Evolutionary conservation across 2,797 vertebrate species (phyloP).

Genomic region (Dipus sagitta): DNA sequence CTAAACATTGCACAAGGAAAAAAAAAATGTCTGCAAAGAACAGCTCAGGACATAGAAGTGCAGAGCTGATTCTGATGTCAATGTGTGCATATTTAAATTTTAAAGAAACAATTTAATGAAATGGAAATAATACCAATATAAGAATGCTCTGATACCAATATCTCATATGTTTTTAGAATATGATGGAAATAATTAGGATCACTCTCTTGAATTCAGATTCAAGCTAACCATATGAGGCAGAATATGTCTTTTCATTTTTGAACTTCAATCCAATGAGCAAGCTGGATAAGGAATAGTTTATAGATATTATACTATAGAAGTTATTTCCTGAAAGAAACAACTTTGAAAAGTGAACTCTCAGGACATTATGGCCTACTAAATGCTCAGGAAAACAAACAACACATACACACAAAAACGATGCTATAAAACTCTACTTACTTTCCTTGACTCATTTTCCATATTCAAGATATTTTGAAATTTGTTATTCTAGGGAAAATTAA

Average conservation of each 20-base stretch:
- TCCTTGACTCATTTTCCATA: neutral
- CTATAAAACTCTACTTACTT: neutral
- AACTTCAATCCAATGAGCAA: neutral
- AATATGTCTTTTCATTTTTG: neutral
- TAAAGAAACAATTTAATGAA: constrained; percentile 27
- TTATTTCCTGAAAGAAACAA: neutral
- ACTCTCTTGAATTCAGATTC: neutral
- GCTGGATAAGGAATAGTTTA: neutral
- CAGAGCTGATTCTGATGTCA: neutral
- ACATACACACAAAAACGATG: no score
- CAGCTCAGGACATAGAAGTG: neutral
- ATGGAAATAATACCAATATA: neutral
- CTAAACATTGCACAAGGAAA: constrained; percentile 27
- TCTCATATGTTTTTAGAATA: neutral
- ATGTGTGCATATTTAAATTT: neutral
- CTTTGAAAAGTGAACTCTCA: neutral
- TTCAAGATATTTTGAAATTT: neutral
- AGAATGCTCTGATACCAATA: neutral
- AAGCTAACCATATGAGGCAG: neutral
- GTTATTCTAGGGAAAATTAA: neutral
- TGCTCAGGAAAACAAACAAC: neutral
- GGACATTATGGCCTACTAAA: neutral
- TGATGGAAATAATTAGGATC: neutral
- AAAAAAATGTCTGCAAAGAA: neutral
- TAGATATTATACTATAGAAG: neutral